Conservation (phyloP, 2,797 vertebrate species). For the Caiman crocodilus region DNA sequence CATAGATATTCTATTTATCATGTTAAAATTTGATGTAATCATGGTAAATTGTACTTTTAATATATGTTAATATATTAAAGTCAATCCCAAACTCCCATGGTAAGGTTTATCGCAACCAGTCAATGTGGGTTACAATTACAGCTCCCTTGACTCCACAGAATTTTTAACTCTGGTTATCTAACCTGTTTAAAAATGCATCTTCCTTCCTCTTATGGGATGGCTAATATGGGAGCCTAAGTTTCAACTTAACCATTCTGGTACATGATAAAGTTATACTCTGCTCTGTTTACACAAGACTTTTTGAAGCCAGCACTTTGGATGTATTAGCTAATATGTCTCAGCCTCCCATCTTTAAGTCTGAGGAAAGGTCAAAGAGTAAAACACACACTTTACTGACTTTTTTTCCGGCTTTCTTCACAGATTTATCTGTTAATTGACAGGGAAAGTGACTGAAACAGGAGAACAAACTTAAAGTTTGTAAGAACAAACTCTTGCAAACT, state of each 20-base stretch:
- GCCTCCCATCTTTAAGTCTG: background rate
- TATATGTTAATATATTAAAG: accelerated
- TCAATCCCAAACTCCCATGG: background rate
- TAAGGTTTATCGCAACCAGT: too few relatives aligned
- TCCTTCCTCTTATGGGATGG: background rate
- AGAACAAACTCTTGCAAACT: background rate
- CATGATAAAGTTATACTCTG: accelerated
- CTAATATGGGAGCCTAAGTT: background rate
- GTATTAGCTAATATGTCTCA: background rate
- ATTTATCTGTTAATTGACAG: background rate
- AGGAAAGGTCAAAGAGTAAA: background rate
- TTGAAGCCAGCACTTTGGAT: background rate
- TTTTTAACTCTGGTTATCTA: background rate
- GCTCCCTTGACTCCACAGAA: background rate
- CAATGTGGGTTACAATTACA: accelerated
- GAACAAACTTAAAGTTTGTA: background rate
- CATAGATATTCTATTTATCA: too few relatives aligned
- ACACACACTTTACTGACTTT: accelerated
- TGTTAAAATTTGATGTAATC: background rate
- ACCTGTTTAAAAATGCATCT: background rate
- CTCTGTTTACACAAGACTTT: background rate
- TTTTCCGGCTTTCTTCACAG: background rate
- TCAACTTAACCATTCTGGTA: background rate
- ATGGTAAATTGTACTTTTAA: background rate
- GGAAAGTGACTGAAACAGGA: background rate